Base-by-base conservation (phyloP, 2,888 invertebrate genomes). In the Capitulum mitella region DNA sequence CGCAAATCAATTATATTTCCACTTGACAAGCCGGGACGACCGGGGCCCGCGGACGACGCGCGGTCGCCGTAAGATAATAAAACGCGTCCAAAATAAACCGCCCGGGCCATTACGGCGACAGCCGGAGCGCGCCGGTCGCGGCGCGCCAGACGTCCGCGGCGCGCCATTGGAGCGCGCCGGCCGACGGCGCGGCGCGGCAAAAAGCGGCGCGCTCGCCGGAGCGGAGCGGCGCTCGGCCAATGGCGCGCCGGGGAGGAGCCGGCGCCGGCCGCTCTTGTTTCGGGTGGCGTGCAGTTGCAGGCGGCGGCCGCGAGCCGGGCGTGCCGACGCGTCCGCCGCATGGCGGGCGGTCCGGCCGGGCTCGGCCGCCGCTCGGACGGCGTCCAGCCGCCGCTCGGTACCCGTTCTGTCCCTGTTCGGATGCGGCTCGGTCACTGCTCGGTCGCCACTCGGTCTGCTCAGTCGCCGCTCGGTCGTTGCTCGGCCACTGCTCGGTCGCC, bases 91-190 rank as follows among this genome's bases (percentile, higher is more conserved):
- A 34, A 64, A 34, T 64, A 19, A 32, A 64, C 64, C 34, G 34
- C 10, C 34, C 64, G 34, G 6, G 19, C 34, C 64, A 34, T 64
- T 34, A 64, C 61, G 34, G 64, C 14, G 64, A 5, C 64, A 29
- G 34, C 16, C 14, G 34, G 51, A 22, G 34, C 19, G 64, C 64
- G 34, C 64, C 19, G 34, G 64, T 19, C 34, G 70, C 10, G 70
- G 2, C 26, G 26, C 8, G 26, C 40, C 8, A 12, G 70, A 8
- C 37, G 70, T 40, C 37, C 8, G 26, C 34, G 64, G n/a, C 70
- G 70, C 70, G 70, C 70, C 70, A 70, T 70, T 70, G 70, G 29
- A 1, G 22, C 37, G 64, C 37, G n/a, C n/a, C 64, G 64, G 61
- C n/a, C 64, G 34, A 34, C 34, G 32, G 29, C 12, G 34, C 16